A percentile compares a stretch with the other conserved stretches of the same genome.
These are phyloP conservation scores for Diadumene lineata DNA, from an alignment of 92 coral and sea anemone genomes.

Conservation along the genomic window DNA sequence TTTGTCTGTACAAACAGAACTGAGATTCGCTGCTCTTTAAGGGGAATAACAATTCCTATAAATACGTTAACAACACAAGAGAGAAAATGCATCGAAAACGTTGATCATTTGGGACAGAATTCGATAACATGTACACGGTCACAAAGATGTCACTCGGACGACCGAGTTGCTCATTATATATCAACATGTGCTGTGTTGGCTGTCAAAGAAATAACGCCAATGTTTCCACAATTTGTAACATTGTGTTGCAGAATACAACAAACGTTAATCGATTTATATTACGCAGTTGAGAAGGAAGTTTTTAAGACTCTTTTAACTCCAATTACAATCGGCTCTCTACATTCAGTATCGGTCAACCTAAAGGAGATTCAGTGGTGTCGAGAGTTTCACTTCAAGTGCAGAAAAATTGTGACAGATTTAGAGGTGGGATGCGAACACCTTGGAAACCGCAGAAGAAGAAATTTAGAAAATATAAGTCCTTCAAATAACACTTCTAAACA, in stretches of 20 bases:
- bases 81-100: constrained; percentile 5
- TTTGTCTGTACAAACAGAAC: constrained; percentile 23
- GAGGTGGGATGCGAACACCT: constrained; percentile 4
- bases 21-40: constrained; percentile 3
- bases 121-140: constrained; percentile 14
- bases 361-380: constrained; percentile 19
- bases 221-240: constrained; percentile 1
- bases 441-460: constrained; percentile 4
- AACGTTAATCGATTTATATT: constrained; percentile 12
- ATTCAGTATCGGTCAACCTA: constrained; percentile 2
- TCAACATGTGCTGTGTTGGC: constrained; percentile 18
- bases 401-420: not conserved
- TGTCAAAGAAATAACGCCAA: constrained; percentile 10
- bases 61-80: not conserved
- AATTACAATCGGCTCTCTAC: constrained; percentile 3
- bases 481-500: not conserved
- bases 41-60: not conserved
- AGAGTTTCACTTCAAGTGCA: constrained; percentile 19
- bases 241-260: constrained; percentile 15
- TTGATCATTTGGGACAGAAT: not conserved
- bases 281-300: constrained; percentile 1
- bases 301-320: not conserved
- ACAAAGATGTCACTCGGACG: constrained; percentile 12
- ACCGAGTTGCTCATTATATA: constrained; percentile 10
- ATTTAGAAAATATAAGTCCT: not conserved